A percentile compares a stretch with the other conserved stretches of the same genome.
These are phyloP conservation scores for Syngnathus floridae DNA, from an alignment of 2,113 vertebrate genomes.

Conservation along the genomic window DNA sequence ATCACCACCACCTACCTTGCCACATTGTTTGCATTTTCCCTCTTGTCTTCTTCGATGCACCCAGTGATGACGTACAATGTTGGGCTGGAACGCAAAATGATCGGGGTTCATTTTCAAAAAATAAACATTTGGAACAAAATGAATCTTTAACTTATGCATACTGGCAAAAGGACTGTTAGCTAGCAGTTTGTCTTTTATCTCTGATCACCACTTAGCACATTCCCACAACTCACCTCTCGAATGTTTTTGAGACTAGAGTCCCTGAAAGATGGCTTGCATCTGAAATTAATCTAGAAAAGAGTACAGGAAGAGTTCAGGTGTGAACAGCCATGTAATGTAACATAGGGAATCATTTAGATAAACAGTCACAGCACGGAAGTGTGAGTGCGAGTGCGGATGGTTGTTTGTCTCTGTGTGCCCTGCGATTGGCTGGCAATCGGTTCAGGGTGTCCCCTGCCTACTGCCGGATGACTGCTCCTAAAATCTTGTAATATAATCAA, in stretches of 20 bases:
- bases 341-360: background rate
- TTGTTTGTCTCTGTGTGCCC: no score
- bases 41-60: slow-evolving; percentile 93
- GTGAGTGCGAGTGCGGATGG: no score
- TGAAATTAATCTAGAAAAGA: slow-evolving; percentile 86
- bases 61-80: slow-evolving; percentile 92
- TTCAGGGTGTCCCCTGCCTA: no score
- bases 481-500: background rate
- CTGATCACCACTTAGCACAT: background rate
- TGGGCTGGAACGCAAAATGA: slow-evolving; percentile 36
- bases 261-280: slow-evolving; percentile 94
- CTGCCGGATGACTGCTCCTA: background rate
- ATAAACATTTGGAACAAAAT: background rate
- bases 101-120: background rate
- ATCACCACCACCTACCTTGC: slow-evolving; percentile 74
- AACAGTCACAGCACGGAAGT: background rate
- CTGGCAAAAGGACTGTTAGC: background rate
- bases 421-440: no score
- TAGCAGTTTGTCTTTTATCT: background rate
- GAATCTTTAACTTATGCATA: background rate
- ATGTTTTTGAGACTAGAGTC: slow-evolving; percentile 86
- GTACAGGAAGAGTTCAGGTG: background rate
- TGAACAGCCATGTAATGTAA: background rate
- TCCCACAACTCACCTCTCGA: slow-evolving; percentile 80
- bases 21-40: slow-evolving; percentile 95